Conservation (phyloP, 2,797 vertebrate genomes). For the Benthosema pterotum region DNA sequence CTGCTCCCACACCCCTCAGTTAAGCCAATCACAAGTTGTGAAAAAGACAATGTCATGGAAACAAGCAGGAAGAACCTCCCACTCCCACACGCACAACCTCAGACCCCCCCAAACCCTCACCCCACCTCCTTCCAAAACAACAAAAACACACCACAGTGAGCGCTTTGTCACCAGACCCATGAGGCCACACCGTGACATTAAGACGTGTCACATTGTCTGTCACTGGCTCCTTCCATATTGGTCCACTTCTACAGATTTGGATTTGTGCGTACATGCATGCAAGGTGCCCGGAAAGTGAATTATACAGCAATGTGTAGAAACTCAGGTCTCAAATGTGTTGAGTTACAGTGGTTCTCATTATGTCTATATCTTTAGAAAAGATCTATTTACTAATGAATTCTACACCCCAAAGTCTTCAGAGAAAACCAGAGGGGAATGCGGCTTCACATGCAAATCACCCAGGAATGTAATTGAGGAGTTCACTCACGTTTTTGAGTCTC, state of each 20-base stretch:
- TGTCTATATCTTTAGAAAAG: background rate
- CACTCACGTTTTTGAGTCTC: slow-evolving; percentile 37
- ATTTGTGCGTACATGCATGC: too few species aligned
- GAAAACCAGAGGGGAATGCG: background rate
- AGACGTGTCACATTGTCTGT: slow-evolving; percentile 5
- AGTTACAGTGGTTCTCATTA: background rate
- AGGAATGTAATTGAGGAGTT: slow-evolving; percentile 36
- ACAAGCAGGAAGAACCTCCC: slow-evolving; percentile 34
- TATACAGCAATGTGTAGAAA: too few species aligned
- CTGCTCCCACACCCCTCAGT: slow-evolving; percentile 70
- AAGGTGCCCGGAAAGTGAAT: too few species aligned
- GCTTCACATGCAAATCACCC: slow-evolving; percentile 34
- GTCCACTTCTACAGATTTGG: background rate
- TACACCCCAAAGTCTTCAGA: background rate
- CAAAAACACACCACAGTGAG: slow-evolving; percentile 38
- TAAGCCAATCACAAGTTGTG: slow-evolving; percentile 70
- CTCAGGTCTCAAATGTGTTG: too few species aligned
- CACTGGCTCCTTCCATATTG: background rate
- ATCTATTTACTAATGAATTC: background rate
- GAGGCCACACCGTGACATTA: slow-evolving; percentile 17
- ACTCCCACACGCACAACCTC: slow-evolving; percentile 9
- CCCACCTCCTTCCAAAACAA: slow-evolving; percentile 27
- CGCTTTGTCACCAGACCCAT: slow-evolving; percentile 20
- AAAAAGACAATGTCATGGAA: slow-evolving; percentile 52
- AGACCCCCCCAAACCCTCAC: slow-evolving; percentile 3